Conservation (phyloP, 2,797 vertebrate genomes). For the Odontamblyopus lacepedii region DNA sequence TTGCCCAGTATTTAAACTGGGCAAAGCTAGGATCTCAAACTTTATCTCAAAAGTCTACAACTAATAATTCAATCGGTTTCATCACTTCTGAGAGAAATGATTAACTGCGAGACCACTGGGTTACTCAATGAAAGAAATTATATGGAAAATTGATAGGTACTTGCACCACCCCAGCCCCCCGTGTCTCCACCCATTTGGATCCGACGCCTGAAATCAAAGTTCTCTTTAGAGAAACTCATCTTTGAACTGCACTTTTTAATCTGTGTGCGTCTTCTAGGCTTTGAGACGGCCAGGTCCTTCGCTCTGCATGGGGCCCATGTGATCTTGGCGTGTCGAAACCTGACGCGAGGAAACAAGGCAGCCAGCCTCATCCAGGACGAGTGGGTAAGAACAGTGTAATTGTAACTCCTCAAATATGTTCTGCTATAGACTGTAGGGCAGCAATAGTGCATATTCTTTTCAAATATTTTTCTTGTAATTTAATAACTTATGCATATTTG, state of each 20-base stretch:
- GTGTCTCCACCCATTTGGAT: slow-evolving; percentile 43
- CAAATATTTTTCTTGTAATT: background rate
- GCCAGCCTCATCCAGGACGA: slow-evolving; percentile 84
- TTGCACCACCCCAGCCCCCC: slow-evolving; percentile 40
- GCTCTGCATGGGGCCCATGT: slow-evolving; percentile 93
- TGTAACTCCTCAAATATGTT: background rate
- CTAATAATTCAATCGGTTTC: slow-evolving; percentile 79
- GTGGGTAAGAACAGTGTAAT: slow-evolving; percentile 83
- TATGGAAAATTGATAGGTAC: slow-evolving; percentile 76
- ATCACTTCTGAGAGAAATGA: slow-evolving; percentile 78
- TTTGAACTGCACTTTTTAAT: slow-evolving; percentile 57
- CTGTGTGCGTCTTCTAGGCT: slow-evolving; percentile 77
- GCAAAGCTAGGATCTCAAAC: slow-evolving; percentile 52
- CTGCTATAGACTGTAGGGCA: background rate
- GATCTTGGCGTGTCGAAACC: slow-evolving; percentile 91
- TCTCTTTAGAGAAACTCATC: slow-evolving; percentile 64
- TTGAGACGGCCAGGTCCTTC: slow-evolving; percentile 93
- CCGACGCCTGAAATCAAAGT: slow-evolving; percentile 62
- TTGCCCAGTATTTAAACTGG: slow-evolving; percentile 39
- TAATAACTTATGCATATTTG: background rate
- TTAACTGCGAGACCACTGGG: slow-evolving; percentile 75
- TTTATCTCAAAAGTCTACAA: slow-evolving; percentile 67
- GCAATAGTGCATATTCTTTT: background rate
- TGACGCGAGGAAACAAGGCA: slow-evolving; percentile 82
- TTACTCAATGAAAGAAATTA: slow-evolving; percentile 71